Evolutionary conservation across 2,888 invertebrate species (phyloP).

Genomic region (Euphydryas editha): DNA sequence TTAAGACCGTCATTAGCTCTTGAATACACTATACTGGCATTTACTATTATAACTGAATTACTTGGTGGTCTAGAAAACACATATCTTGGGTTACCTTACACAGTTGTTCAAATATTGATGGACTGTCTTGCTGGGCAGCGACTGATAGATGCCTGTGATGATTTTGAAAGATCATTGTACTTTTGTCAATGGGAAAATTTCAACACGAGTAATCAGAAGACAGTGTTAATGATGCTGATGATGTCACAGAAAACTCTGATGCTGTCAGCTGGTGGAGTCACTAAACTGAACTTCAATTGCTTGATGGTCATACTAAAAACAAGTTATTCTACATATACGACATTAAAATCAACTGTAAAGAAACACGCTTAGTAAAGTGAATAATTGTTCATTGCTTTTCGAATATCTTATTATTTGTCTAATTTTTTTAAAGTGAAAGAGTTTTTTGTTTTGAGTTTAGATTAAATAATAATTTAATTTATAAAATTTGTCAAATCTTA

Average conservation of each 20-base stretch:
- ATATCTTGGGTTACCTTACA: slow-evolving; percentile 55
- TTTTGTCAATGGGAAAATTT: slow-evolving; percentile 46
- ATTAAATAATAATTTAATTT: too few species aligned
- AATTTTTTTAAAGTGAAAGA: too few species aligned
- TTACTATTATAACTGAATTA: slow-evolving; percentile 58
- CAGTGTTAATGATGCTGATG: slow-evolving; percentile 51
- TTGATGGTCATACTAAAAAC: slow-evolving; percentile 56
- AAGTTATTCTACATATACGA: slow-evolving; percentile 61
- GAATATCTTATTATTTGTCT: too few species aligned
- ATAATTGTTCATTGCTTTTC: too few species aligned
- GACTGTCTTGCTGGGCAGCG: slow-evolving; percentile 64
- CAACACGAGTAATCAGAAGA: slow-evolving; percentile 27
- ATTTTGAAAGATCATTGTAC: slow-evolving; percentile 57
- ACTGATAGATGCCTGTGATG: slow-evolving; percentile 57
- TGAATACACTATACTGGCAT: slow-evolving; percentile 54
- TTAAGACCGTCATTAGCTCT: slow-evolving; percentile 54
- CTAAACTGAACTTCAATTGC: slow-evolving; percentile 51
- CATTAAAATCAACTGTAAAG: slow-evolving; percentile 53
- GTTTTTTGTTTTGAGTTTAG: too few species aligned
- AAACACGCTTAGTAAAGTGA: slow-evolving; percentile 5
- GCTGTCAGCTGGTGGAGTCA: slow-evolving; percentile 60
- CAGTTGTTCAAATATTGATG: slow-evolving; percentile 57
- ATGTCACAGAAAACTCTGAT: slow-evolving; percentile 57
- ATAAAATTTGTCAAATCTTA: too few species aligned
- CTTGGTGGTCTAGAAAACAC: slow-evolving; percentile 64